Conservation (phyloP, 2,888 invertebrate species). For the Saturnia japonica region DNA sequence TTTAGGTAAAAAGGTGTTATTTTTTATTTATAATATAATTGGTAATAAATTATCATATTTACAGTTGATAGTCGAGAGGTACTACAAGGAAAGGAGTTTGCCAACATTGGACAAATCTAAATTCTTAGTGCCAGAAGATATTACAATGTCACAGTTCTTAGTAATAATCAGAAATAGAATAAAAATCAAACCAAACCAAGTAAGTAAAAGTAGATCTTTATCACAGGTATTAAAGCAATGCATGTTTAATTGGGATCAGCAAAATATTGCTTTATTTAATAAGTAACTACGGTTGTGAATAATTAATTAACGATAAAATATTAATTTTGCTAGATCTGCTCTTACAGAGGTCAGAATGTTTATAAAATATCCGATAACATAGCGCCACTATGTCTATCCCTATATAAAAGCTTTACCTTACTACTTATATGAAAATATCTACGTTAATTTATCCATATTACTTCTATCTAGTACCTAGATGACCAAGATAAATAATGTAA, state of each 20-base stretch:
- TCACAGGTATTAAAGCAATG: not conserved
- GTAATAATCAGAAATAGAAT: conserved; percentile 86
- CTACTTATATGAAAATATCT: not conserved
- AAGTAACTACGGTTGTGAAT: not conserved
- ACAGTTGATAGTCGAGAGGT: conserved; percentile 92
- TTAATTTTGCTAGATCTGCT: not conserved
- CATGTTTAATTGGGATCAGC: not conserved
- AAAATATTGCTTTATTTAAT: conserved; percentile 2
- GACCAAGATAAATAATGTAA: too few relatives aligned
- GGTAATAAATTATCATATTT: conserved; percentile 34
- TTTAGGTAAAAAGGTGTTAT: too few relatives aligned
- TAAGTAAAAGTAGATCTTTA: conserved; percentile 59
- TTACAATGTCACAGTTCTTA: conserved; percentile 93
- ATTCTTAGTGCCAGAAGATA: conserved; percentile 93
- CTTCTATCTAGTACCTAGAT: too few relatives aligned
- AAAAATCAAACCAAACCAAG: conserved; percentile 82
- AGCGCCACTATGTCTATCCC: conserved; percentile 17
- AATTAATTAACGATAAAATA: conserved; percentile 2
- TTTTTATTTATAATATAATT: too few relatives aligned
- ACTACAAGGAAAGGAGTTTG: conserved; percentile 88
- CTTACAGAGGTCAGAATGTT: not conserved
- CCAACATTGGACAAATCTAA: conserved; percentile 92
- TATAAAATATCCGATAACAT: conserved; percentile 12
- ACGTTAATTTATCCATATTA: too few relatives aligned
- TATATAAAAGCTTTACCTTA: not conserved